phyloP scores from a whole-genome alignment of 2,113 vertebrate genomes.

The Cygnus atratus region DNA sequence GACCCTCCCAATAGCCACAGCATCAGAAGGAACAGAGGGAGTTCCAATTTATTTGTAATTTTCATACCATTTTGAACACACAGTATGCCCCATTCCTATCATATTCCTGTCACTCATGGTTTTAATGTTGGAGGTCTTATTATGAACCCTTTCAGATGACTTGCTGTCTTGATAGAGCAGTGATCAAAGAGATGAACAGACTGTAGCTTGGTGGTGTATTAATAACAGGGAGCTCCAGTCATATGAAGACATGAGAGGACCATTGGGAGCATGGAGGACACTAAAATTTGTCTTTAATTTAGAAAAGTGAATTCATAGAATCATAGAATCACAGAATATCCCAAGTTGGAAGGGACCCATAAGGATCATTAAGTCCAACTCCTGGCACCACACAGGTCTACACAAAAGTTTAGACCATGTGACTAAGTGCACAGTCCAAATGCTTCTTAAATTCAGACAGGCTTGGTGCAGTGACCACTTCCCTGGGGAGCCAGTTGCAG shows the following conservation, averaged over 20 bases:
- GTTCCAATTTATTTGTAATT: background rate
- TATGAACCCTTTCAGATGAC: background rate
- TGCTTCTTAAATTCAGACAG: no score
- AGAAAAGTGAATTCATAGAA: background rate
- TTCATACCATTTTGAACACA: background rate
- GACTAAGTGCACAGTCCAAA: no score
- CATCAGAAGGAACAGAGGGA: background rate
- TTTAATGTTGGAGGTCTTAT: background rate
- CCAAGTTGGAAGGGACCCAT: no score
- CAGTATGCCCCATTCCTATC: background rate
- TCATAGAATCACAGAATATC: no score
- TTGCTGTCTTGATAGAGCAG: background rate
- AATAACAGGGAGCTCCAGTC: background rate
- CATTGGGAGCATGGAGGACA: background rate
- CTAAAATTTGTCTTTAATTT: background rate
- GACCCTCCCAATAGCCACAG: background rate
- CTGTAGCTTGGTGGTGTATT: rapidly evolving
- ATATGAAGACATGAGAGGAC: background rate
- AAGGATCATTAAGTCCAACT: no score
- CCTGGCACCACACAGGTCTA: no score
- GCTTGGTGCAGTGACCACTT: no score
- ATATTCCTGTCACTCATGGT: background rate
- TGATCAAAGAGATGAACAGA: background rate
- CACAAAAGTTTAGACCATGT: no score
- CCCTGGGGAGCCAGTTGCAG: no score